Evolutionary conservation across 2,113 vertebrate species (phyloP).

Genomic region (Capra hircus): DNA sequence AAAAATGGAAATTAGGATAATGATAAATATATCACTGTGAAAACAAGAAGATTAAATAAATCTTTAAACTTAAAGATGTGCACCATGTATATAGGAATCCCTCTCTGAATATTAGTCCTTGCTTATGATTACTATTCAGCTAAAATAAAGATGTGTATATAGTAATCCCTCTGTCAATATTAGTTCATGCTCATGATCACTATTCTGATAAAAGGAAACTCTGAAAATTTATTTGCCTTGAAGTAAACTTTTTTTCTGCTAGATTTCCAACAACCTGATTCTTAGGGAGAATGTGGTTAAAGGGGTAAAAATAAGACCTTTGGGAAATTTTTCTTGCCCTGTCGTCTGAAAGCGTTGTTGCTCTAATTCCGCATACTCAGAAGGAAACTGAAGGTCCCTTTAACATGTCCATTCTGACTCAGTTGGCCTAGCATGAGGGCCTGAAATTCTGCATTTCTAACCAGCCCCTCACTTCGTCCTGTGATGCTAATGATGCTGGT

Average conservation of each 20-base stretch:
- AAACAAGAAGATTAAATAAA: neutral
- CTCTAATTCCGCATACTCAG: neutral
- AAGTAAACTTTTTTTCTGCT: neutral
- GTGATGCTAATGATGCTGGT: neutral
- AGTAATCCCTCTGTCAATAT: neutral
- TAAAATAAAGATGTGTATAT: neutral
- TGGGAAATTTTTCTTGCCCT: neutral
- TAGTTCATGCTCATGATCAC: neutral
- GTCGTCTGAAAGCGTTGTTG: neutral
- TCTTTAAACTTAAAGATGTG: neutral
- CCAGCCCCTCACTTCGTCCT: neutral
- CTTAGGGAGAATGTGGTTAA: neutral
- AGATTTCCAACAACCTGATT: neutral
- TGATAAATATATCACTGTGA: neutral
- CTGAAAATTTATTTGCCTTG: neutral
- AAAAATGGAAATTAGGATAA: neutral
- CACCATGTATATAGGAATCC: neutral
- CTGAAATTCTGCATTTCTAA: neutral
- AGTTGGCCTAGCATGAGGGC: neutral
- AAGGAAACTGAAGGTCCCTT: neutral
- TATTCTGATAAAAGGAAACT: neutral
- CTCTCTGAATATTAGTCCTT: neutral
- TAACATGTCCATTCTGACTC: neutral
- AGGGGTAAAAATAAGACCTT: neutral
- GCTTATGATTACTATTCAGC: neutral